Evolutionary conservation across 1,140 invertebrate genomes (phyloP).

Genomic region (Calosoma granatense): DNA sequence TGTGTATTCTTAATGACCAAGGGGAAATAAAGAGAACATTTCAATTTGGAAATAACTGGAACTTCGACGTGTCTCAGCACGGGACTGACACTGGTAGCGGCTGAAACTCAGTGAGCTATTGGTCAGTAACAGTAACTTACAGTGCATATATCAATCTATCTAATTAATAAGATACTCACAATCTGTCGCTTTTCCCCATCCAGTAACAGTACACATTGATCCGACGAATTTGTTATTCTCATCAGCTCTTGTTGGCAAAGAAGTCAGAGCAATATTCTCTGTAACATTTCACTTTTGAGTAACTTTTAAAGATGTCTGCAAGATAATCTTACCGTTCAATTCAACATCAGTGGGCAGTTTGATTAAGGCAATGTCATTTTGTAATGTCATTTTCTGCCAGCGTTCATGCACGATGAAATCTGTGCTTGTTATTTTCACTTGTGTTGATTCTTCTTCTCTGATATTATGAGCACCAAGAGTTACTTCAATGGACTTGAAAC

Average conservation of each 20-base stretch:
- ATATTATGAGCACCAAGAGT: constrained; percentile 40
- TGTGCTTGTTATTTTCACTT: constrained; percentile 27
- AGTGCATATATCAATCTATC: too few species aligned
- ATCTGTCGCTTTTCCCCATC: constrained; percentile 36
- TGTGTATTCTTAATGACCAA: constrained; percentile 27
- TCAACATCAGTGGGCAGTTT: constrained; percentile 35
- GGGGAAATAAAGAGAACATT: constrained; percentile 21
- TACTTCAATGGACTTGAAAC: constrained; percentile 23
- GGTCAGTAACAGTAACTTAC: neutral
- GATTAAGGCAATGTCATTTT: constrained; percentile 43
- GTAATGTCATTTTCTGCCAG: constrained; percentile 33
- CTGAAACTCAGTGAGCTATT: constrained; percentile 1
- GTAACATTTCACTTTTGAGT: constrained; percentile 15
- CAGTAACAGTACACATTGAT: constrained; percentile 32
- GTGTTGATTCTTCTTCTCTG: constrained; percentile 30
- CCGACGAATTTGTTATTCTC: constrained; percentile 31
- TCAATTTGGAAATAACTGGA: constrained; percentile 18
- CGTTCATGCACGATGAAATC: constrained; percentile 36
- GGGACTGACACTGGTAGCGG: constrained; percentile 18
- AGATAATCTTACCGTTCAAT: constrained; percentile 31
- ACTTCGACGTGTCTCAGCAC: constrained; percentile 18
- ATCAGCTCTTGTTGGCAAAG: constrained; percentile 32
- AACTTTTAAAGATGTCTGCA: constrained; percentile 8
- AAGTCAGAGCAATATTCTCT: constrained; percentile 37
- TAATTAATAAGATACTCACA: constrained; percentile 27